Conservation (phyloP, 2,888 invertebrate genomes). For the Napeogenes inachia region DNA sequence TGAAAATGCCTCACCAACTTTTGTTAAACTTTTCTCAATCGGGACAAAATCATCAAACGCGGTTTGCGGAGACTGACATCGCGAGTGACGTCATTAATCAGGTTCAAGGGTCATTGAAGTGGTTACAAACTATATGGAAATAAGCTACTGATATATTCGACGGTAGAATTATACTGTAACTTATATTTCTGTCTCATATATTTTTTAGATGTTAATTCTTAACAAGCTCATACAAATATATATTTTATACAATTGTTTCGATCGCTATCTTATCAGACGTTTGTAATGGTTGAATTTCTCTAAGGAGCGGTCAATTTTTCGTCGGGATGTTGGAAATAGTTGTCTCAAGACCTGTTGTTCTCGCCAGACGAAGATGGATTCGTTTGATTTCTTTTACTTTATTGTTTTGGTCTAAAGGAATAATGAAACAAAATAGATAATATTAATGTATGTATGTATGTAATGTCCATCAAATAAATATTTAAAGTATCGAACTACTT, state of each 20-base stretch:
- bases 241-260: too few relatives aligned
- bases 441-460: too few relatives aligned
- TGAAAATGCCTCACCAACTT: constrained; percentile 12
- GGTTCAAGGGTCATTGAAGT: neutral
- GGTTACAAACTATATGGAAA: neutral
- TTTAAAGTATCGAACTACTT: too few relatives aligned
- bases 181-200: too few relatives aligned
- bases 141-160: too few relatives aligned
- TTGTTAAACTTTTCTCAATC: neutral
- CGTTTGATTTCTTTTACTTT: constrained; percentile 15
- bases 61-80: neutral
- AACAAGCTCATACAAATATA: too few relatives aligned
- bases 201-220: too few relatives aligned
- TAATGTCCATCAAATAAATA: too few relatives aligned
- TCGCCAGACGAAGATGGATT: constrained; percentile 15
- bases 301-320: neutral
- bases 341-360: constrained; percentile 17
- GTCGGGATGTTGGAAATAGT: constrained; percentile 8
- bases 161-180: too few relatives aligned
- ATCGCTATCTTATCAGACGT: neutral
- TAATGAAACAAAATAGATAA: too few relatives aligned
- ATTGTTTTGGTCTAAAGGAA: constrained; percentile 1
- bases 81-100: neutral
- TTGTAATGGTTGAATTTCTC: neutral
- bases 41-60: neutral